Evolutionary conservation across 2,888 invertebrate species (phyloP), one percentile per base, ranked within the genome.

Genomic region (Parasteatoda lunata): DNA sequence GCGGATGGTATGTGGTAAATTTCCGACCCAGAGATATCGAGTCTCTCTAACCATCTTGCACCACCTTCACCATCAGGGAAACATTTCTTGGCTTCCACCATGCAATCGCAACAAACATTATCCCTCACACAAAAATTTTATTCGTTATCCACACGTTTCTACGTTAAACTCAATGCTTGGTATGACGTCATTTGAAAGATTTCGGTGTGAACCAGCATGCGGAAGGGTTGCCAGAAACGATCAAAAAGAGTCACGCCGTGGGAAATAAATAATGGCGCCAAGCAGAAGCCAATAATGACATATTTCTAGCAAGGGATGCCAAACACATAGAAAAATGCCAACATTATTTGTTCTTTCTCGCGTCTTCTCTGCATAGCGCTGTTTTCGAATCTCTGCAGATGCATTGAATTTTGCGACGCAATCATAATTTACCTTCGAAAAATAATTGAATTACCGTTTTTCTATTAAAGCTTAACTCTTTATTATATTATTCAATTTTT

Each of bases 1-100:
- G 93, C 97, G 96, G 95, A 97, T 96, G 95, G 97, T 97, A 95
- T 98, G 98, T 96, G 98, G 98, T 95, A 98, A 96, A 95, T 98
- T 98, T 96, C 98, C 98, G 95, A 98, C 97, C 97, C 98, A 98
- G 95, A 98, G 96, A 95, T 98, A 98, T 95, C 98, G 97, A 95
- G 98, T 98, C 97, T 98, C 98, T 96, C 98, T 98, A 96, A 98
- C 98, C 98, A 98, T 98, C 96, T 96, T 97, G 96, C 96, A 95
- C 84, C 84, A 80, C 76, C 82, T 89, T 88, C 89, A 88, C 88
- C 96, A 96, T 96, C 88, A 88, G 88, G 86, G 71, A 87, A 64
- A 77, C 86, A 87, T 87, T 87, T 87, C 86, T 77, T 77, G 77
- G 77, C 81, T 87, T 77, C 77, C 86, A 82, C 86, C 86, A 87